Evolutionary conservation across 2,797 vertebrate genomes (phyloP), one percentile per base, ranked within the genome.

Genomic region (Epinephelus coioides): DNA sequence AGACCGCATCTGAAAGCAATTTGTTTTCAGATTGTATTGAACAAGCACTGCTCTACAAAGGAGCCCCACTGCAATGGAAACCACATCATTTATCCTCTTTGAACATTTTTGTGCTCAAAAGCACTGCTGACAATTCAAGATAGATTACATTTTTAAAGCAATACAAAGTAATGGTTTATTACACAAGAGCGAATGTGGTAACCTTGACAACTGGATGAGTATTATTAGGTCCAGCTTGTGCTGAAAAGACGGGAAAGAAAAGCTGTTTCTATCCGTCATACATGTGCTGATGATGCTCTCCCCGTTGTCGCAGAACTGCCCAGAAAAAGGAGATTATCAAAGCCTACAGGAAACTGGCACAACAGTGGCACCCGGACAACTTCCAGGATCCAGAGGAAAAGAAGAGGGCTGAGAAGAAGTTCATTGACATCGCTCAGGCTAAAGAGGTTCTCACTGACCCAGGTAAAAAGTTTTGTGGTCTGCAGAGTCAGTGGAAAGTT

Each of bases 361-460:
- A 97, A 87, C 97, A 97, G 91, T 99, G 98, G 98, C 98, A 99
- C 64, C 98, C 98, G 0, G 98, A 99, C 94, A 99, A 99, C 91
- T 99, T 99, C 92, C 97, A 97, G 91, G 95, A 97, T 78, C 94
- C 96, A 38, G 97, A 96, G 74, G 97, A 98, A 73, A 99, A 99
- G 95, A 99, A 99, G 85, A 96, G 93, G 83, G 98, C 98, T 0
- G 98, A 99, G 93, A 98, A 98, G 86, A 99, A 97, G 93, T 99
- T 99, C 80, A 99, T 99, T 9, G 98, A 99, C 88, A 99, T 99
- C 2, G 98, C 97, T 88, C 97, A 97, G 92, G 98, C 98, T 81
- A 99, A 99, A 92, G 98, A 99, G 94, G 98, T 99, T 64, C 97
- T 99, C 63, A 98, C 98, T 7, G 96, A 99, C 88, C 98, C 98